Evolutionary conservation across 2,888 invertebrate species (phyloP).

Genomic region (Sycophila texana): DNA sequence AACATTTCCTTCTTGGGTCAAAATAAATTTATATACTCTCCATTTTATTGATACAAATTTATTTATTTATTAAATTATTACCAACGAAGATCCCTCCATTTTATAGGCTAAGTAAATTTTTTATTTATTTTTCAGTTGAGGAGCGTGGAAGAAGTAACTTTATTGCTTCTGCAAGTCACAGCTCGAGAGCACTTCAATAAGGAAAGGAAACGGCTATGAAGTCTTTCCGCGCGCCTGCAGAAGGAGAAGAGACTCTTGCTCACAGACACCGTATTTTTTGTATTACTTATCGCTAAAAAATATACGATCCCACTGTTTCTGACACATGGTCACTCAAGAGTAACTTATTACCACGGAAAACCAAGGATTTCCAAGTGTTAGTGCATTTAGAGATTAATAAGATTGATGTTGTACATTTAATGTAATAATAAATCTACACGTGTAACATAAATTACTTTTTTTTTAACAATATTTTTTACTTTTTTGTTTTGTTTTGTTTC

Average conservation of each 20-base stretch:
- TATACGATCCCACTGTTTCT: constrained; percentile 23
- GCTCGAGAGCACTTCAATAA: constrained; percentile 24
- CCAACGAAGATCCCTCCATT: too few species aligned
- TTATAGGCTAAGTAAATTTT: neutral
- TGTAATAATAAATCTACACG: too few species aligned
- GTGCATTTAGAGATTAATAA: too few species aligned
- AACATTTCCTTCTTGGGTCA: too few species aligned
- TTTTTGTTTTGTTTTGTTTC: too few species aligned
- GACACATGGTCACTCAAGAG: constrained; percentile 27
- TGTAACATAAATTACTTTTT: too few species aligned
- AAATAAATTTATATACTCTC: too few species aligned
- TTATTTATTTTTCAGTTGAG: constrained; percentile 32
- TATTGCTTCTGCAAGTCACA: constrained; percentile 25
- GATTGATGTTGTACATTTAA: too few species aligned
- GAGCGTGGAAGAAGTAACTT: constrained; percentile 10
- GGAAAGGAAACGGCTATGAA: constrained; percentile 25
- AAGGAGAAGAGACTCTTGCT: constrained; percentile 40
- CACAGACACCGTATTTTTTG: constrained; percentile 45
- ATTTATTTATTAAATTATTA: neutral
- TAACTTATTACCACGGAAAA: constrained; percentile 22
- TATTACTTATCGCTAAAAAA: constrained; percentile 19
- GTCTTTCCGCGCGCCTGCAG: neutral
- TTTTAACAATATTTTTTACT: too few species aligned
- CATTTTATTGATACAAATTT: too few species aligned
- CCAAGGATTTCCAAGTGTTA: too few species aligned